Percentiles rank a stretch among this genome's conserved stretches.
Conservation (phyloP, 1,140 invertebrate species). For the Caenorhabditis tropicalis region DNA sequence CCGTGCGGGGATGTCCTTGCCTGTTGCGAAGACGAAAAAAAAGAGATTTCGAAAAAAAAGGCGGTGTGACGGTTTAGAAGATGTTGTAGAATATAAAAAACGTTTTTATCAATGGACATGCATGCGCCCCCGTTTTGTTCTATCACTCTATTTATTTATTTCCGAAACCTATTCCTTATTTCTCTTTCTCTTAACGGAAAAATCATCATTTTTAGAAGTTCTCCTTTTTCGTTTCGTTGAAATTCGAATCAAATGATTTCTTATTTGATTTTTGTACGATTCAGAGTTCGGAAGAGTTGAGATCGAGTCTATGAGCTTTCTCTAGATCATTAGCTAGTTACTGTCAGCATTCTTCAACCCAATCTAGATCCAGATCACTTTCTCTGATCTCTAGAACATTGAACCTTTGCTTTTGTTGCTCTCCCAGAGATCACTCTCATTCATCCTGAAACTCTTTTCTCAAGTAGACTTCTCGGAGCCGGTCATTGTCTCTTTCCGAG, state of each 20-base stretch:
- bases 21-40: neutral
- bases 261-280: too few relatives aligned
- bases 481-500: neutral
- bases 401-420: neutral
- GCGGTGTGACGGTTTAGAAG: slow-evolving; percentile 7
- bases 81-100: neutral
- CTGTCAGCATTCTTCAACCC: too few relatives aligned
- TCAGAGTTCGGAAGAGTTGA: too few relatives aligned
- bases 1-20: neutral
- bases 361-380: neutral
- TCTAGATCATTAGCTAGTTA: too few relatives aligned
- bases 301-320: too few relatives aligned
- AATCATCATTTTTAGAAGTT: too few relatives aligned
- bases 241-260: too few relatives aligned
- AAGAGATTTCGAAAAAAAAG: neutral
- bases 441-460: neutral
- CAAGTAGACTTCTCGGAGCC: slow-evolving; percentile 25
- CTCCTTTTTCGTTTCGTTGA: too few relatives aligned
- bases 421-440: neutral
- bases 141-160: neutral
- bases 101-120: neutral
- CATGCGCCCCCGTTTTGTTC: too few relatives aligned
- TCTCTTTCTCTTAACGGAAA: neutral
- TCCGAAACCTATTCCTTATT: neutral
- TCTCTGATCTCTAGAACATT: neutral